phyloP scores from a whole-genome alignment of 2,113 vertebrate species.

The Sciurus niger region DNA sequence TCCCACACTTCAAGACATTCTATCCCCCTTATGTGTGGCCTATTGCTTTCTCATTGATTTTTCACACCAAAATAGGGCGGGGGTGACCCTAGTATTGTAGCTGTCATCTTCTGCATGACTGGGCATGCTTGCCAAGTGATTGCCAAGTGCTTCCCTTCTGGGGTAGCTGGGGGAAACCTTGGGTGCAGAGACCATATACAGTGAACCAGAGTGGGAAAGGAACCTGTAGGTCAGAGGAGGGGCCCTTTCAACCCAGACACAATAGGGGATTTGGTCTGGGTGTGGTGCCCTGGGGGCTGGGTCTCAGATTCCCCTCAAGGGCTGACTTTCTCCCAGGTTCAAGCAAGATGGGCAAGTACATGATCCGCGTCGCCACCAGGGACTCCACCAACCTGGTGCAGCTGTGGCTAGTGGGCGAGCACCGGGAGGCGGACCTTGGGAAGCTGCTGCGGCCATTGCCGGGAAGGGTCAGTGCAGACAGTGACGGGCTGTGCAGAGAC shows the following conservation, averaged over 20 bases:
- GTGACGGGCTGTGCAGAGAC: conserved; percentile 41
- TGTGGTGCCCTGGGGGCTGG: not conserved
- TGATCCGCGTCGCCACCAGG: conserved; percentile 86
- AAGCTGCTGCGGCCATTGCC: conserved; percentile 83
- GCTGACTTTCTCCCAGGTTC: not conserved
- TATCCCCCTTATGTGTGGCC: not conserved
- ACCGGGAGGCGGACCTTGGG: conserved; percentile 86
- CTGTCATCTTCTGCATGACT: fast-evolving
- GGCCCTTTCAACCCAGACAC: not conserved
- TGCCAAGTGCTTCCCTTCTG: not conserved
- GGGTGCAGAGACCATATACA: too few relatives aligned
- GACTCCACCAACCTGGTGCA: conserved; percentile 89
- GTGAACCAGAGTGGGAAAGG: not conserved
- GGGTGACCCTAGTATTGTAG: too few relatives aligned
- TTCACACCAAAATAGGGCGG: not conserved
- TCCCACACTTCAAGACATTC: not conserved
- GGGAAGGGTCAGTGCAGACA: conserved; percentile 84
- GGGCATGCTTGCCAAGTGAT: not conserved
- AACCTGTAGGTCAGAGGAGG: not conserved
- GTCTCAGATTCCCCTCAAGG: not conserved
- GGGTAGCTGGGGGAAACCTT: not conserved
- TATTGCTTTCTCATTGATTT: too few relatives aligned
- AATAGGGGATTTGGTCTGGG: not conserved
- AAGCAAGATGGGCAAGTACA: conserved; percentile 87
- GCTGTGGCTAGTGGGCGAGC: conserved; percentile 88